A percentile compares a stretch with the other conserved stretches of the same genome.
phyloP scores from a whole-genome alignment of 2,888 invertebrate genomes.

The Calephelis perditalis region DNA sequence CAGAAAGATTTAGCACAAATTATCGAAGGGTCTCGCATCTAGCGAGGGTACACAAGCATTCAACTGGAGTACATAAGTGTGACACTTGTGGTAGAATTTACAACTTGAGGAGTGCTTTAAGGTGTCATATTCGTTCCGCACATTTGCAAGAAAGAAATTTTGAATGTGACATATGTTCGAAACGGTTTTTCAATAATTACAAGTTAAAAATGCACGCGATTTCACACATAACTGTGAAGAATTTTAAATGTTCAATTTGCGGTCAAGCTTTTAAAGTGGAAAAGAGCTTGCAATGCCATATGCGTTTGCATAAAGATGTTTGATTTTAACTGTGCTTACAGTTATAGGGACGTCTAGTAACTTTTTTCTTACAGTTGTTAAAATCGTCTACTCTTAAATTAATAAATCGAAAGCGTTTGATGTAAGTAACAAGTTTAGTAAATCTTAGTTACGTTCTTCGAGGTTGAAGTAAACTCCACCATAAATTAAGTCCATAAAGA shows the following conservation, averaged over 20 bases:
- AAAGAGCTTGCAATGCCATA: conserved; percentile 65
- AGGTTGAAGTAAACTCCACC: no score
- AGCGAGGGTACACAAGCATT: conserved; percentile 66
- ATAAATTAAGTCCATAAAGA: no score
- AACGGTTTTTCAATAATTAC: conserved; percentile 74
- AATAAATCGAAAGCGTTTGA: no score
- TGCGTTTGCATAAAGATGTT: conserved; percentile 52
- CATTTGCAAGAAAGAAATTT: conserved; percentile 71
- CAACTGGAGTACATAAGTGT: conserved; percentile 65
- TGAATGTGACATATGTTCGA: conserved; percentile 72
- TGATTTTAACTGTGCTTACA: background rate
- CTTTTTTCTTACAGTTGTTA: background rate
- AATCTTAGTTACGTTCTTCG: no score
- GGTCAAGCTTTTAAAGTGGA: conserved; percentile 67
- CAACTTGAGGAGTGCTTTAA: conserved; percentile 61
- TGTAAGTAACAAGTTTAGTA: no score
- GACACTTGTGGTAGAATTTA: conserved; percentile 64
- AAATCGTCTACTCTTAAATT: no score
- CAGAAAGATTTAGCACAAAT: conserved; percentile 66
- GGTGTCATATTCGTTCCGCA: conserved; percentile 62
- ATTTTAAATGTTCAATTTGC: conserved; percentile 74
- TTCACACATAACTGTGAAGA: conserved; percentile 75
- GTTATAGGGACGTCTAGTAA: no score
- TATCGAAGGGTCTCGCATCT: conserved; percentile 65
- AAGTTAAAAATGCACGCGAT: conserved; percentile 76